Conservation (phyloP, 2,113 vertebrate species). For the Gulo gulo region DNA sequence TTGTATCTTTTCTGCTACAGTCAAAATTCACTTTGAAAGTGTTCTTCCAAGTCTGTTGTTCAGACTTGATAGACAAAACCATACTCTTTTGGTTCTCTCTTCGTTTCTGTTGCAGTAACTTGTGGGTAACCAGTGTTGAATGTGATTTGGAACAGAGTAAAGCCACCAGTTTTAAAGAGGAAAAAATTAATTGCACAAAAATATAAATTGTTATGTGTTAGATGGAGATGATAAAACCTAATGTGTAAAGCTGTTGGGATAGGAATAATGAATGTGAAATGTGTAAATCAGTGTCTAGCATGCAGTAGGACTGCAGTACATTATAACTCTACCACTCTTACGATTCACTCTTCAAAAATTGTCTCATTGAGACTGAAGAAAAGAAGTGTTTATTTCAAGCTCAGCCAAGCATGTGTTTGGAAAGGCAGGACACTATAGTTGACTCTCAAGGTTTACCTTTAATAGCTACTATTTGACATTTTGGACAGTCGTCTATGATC, state of each 20-base stretch:
- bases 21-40: constrained; percentile 33
- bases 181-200: neutral
- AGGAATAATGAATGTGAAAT: neutral
- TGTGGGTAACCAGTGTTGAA: neutral
- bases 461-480: neutral
- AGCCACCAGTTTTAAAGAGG: neutral
- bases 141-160: neutral
- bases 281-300: neutral
- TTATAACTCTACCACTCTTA: neutral
- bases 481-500: neutral
- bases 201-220: neutral
- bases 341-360: neutral
- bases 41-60: neutral
- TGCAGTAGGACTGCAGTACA: neutral
- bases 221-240: neutral
- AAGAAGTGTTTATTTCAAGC: neutral
- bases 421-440: neutral
- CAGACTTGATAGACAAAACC: neutral
- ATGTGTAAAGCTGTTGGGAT: neutral
- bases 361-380: neutral
- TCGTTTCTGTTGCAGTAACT: neutral
- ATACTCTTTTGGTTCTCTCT: neutral
- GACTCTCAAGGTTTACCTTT: neutral
- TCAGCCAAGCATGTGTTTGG: neutral
- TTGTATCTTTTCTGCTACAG: neutral